Base-by-base conservation (phyloP, 2,888 invertebrate species). In the Tinea trinotella region DNA sequence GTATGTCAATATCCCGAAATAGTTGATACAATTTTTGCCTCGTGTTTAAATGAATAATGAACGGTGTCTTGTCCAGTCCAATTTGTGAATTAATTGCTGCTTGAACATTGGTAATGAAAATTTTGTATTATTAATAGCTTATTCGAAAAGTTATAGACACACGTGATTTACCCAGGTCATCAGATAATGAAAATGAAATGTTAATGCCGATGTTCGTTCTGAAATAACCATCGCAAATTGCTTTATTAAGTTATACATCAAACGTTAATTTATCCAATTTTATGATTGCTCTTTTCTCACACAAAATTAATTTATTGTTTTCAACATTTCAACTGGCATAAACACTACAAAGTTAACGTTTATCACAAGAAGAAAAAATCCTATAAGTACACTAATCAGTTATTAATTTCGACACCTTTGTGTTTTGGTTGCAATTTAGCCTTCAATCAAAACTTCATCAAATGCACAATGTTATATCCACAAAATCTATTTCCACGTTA, bases 131-230 rank as follows among this genome's bases (percentile, higher is more conserved):
- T n/a, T 24, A 50, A 10, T 50, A 50, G 30, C 7, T 40, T 40
- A 40, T 40, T 48, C 17, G 17, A 48, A 48, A 48, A 48, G 48
- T 20, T 48, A 48, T 48, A 48, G 48, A 48, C 48, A 19, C 18
- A 19, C 1, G 6, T 19, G 19, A 48, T 22, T n/a, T 46, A 19
- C 46, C n/a, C 19, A 17, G 40, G 48, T 22, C 24, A 50, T 50
- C 50, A 24, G 19, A 50, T 24, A 24, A 50, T 50, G 22, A 50
- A 50, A 24, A 50, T 50, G n/a, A 50, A 50, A 50, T 50, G 24
- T 50, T 50, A 50, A 50, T 19, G 46, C 46, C 46, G 46, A 46
- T 46, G 2, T 46, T 46, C 19, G 46, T n/a, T 19, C 46, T 19
- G 18, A 46, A 46, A 46, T 46, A 46, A 19, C 17, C 7, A 10